Evolutionary conservation across 2,797 vertebrate species (phyloP), one percentile per base, ranked within the genome.

Genomic region (Ficedula albicollis): DNA sequence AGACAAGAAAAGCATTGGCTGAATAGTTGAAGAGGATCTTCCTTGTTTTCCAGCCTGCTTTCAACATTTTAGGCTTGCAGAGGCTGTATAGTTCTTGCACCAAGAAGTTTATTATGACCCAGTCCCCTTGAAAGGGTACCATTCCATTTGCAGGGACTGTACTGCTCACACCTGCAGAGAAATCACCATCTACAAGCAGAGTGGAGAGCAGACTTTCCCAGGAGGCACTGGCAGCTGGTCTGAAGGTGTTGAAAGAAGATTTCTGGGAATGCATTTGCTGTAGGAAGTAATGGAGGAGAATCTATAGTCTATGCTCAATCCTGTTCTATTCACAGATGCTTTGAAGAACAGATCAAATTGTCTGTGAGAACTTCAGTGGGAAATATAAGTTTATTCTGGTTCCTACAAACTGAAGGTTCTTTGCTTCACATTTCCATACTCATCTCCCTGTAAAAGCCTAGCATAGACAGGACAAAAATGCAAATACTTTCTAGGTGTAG

Each of bases 301-400:
- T 30, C 41, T 0, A 0, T 10, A 49, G 36, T 5, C n/a, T 34
- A 25, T 1, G 3, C 38, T 36, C 0, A 2, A 69, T n/a, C 49
- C 55, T 76, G 18, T 87, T 82, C 21, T 32, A 17, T 32, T 67
- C 64, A 32, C 20, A 60, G 54, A 25, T 14, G 8, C n/a, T 36
- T 16, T 55, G 29, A 84, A 70, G 64, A 80, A 55, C 11, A 82
- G 54, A 44, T 73, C 6, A 11, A 54, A 25, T 46, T 59, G 25
- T 51, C 58, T n/a, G 5, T 9, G 9, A 15, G 36, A 43, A 44
- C 58, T 69, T 74, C 58, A 52, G 2, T 16, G n/a, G 26, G 49
- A 80, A 95, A 89, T 15, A 5, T 29, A 63, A 46, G 20, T 43
- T 81, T 60, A 41, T 64, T 85, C 44, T 44, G 16, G n/a, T 63